phyloP scores from a whole-genome alignment of 2,888 invertebrate genomes.

The Erynnis tages region DNA sequence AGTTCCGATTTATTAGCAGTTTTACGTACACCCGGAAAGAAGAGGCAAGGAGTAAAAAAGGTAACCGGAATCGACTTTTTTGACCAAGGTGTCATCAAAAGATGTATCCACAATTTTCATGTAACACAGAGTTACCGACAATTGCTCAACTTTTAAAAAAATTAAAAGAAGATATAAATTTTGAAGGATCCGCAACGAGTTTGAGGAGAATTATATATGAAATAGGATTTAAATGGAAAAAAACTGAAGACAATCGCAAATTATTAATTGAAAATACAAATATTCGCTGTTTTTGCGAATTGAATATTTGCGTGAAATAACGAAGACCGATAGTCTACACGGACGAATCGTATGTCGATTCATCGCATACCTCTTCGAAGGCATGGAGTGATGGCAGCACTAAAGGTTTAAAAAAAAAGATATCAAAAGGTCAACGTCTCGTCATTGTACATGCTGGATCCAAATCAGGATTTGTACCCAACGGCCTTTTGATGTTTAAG shows the following conservation, averaged over 20 bases:
- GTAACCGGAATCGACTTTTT: not conserved
- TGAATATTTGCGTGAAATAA: constrained; percentile 17
- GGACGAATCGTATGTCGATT: constrained; percentile 1
- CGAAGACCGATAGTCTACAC: constrained; percentile 26
- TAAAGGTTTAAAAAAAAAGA: constrained; percentile 14
- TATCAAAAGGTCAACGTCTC: constrained; percentile 32
- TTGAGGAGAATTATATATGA: not conserved
- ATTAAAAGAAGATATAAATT: not conserved
- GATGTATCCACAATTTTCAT: constrained; percentile 1
- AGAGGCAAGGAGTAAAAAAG: too few species aligned
- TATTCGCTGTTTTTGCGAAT: not conserved
- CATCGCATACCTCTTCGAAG: not conserved
- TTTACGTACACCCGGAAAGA: too few species aligned
- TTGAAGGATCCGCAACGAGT: not conserved
- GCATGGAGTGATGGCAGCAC: not conserved
- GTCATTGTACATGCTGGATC: constrained; percentile 36
- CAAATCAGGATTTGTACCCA: constrained; percentile 35
- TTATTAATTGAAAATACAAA: constrained; percentile 8
- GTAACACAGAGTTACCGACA: not conserved
- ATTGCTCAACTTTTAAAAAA: not conserved
- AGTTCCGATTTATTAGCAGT: too few species aligned
- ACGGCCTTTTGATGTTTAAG: constrained; percentile 32
- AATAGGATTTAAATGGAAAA: not conserved
- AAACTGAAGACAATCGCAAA: not conserved
- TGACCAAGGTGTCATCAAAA: not conserved